Percentiles rank a stretch among this genome's conserved stretches.
phyloP scores from a whole-genome alignment of 2,888 invertebrate genomes.

The Melinaea menophilus region DNA sequence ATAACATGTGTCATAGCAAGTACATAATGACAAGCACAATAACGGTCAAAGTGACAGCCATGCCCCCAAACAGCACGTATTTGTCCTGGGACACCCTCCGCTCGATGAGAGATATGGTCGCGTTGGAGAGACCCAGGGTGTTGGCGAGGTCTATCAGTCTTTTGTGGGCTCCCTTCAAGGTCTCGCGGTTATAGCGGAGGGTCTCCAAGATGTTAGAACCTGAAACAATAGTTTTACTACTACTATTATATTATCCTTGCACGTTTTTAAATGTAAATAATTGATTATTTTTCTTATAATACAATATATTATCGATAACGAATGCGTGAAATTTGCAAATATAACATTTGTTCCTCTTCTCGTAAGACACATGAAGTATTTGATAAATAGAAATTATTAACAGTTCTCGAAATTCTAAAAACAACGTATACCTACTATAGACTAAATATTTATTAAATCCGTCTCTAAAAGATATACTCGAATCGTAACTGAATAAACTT shows the following conservation, averaged over 20 bases:
- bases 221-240: slow-evolving; percentile 41
- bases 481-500: no score
- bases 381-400: no score
- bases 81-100: slow-evolving; percentile 92
- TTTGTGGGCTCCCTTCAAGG: slow-evolving; percentile 91
- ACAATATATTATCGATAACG: no score
- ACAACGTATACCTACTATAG: no score
- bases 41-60: slow-evolving; percentile 87
- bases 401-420: no score
- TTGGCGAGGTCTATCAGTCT: slow-evolving; percentile 93
- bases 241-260: not conserved
- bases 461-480: no score
- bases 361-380: no score
- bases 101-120: slow-evolving; percentile 96
- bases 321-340: no score
- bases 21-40: slow-evolving; percentile 88
- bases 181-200: slow-evolving; percentile 88
- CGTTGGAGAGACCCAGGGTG: slow-evolving; percentile 94
- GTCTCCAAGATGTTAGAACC: slow-evolving; percentile 87
- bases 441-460: no score
- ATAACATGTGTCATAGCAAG: slow-evolving; percentile 58
- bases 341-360: no score
- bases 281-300: no score
- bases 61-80: slow-evolving; percentile 90
- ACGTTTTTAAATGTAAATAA: not conserved